phyloP scores from a whole-genome alignment of 2,113 vertebrate species.

The Percopsis transmontana region DNA sequence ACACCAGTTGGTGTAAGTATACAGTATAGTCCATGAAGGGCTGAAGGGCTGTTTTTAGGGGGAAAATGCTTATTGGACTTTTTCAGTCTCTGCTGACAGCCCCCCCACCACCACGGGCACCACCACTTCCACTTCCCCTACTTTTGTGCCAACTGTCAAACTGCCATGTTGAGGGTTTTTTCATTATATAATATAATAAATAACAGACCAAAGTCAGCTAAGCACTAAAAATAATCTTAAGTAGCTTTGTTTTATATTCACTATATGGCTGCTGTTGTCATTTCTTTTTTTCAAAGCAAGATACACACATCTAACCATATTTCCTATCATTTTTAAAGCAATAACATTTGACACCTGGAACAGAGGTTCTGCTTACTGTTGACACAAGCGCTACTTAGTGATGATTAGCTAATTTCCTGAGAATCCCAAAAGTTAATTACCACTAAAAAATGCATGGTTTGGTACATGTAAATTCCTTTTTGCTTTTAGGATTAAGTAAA shows the following conservation, averaged over 20 bases:
- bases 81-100: no score
- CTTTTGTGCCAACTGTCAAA: not conserved
- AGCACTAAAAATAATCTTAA: not conserved
- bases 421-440: not conserved
- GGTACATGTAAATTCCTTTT: no score
- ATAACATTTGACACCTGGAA: not conserved
- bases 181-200: not conserved
- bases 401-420: not conserved
- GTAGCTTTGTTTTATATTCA: not conserved
- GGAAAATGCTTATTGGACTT: no score
- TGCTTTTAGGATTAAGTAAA: not conserved
- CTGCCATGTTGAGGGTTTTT: not conserved
- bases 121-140: not conserved
- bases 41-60: no score
- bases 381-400: not conserved
- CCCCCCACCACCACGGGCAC: no score
- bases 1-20: no score
- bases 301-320: not conserved
- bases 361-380: not conserved
- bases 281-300: conserved; percentile 8
- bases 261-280: not conserved
- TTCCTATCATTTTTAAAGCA: not conserved
- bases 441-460: no score
- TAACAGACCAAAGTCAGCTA: not conserved
- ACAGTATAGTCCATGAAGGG: no score